Conservation (phyloP, 2,888 invertebrate genomes). For the Lepeophtheirus nordmannii region DNA sequence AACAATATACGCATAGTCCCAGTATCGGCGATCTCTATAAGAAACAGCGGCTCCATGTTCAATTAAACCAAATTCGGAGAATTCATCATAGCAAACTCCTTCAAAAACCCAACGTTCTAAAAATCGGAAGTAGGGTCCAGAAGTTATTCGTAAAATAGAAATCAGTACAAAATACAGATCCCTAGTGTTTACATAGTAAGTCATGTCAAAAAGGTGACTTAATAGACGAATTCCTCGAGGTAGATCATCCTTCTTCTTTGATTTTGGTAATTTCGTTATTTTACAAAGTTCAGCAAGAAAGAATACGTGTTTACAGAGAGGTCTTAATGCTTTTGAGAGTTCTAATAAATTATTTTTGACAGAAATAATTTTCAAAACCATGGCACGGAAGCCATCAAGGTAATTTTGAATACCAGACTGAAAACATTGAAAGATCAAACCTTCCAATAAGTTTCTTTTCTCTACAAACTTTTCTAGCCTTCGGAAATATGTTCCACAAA, state of each 20-base stretch:
- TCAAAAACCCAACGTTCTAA: conserved; percentile 26
- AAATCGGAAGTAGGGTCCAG: conserved; percentile 23
- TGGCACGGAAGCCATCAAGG: conserved; percentile 11
- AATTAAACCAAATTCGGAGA: conserved; percentile 24
- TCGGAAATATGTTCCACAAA: conserved; percentile 19
- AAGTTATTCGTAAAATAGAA: neutral
- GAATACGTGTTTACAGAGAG: conserved; percentile 9
- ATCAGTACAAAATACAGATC: conserved; percentile 6
- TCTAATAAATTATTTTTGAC: neutral
- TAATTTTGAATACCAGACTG: neutral
- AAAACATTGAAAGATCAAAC: conserved; percentile 5
- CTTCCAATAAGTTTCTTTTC: neutral
- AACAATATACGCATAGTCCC: conserved; percentile 10
- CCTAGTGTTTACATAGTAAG: neutral
- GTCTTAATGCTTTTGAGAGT: neutral
- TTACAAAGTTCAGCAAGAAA: conserved; percentile 17
- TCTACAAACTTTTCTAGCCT: conserved; percentile 17
- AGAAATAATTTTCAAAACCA: conserved; percentile 3
- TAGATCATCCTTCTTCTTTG: neutral
- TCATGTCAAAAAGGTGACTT: conserved; percentile 9
- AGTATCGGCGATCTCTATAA: neutral
- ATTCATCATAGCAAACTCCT: conserved; percentile 23
- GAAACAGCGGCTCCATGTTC: neutral
- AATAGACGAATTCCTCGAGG: conserved; percentile 3
- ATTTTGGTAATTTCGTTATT: neutral